Conservation (phyloP, 2,797 vertebrate species). For the Kryptolebias ocellatus region DNA sequence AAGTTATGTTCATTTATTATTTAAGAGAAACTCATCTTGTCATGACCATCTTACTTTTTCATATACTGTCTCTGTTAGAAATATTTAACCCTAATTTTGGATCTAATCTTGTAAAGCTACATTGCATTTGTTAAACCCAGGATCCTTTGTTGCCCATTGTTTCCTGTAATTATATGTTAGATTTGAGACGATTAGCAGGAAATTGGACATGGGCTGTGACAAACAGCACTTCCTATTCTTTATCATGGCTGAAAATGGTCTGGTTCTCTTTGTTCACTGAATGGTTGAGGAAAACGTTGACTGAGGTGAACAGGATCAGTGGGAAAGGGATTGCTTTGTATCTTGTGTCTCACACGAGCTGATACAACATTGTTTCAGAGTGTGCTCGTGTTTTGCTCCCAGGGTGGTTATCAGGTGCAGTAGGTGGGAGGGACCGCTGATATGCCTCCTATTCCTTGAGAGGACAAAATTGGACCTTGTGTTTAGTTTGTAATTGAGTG, state of each 20-base stretch:
- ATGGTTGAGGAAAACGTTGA: slow-evolving; percentile 6
- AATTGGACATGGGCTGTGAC: neutral
- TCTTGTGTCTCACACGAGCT: slow-evolving; percentile 39
- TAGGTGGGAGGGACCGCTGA: slow-evolving; percentile 61
- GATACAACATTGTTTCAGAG: slow-evolving; percentile 39
- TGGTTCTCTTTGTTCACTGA: slow-evolving; percentile 7
- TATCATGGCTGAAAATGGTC: slow-evolving; percentile 16
- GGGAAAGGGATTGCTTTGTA: slow-evolving; percentile 49
- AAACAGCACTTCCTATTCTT: neutral
- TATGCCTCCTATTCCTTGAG: slow-evolving; percentile 44
- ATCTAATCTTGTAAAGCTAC: neutral
- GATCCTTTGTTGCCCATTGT: neutral
- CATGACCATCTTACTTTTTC: too few species aligned
- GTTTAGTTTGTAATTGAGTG: slow-evolving; percentile 22
- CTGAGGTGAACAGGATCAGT: slow-evolving; percentile 17
- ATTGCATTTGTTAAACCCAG: neutral
- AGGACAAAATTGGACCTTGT: slow-evolving; percentile 34
- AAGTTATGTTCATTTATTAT: neutral
- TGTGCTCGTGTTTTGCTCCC: slow-evolving; percentile 36
- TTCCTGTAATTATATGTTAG: neutral
- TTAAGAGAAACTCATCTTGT: too few species aligned
- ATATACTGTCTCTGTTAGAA: too few species aligned
- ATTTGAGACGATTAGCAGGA: slow-evolving; percentile 2
- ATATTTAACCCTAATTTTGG: too few species aligned
- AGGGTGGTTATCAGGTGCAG: slow-evolving; percentile 63